Evolutionary conservation across 1,140 invertebrate genomes (phyloP), one percentile per base, ranked within the genome.

Genomic region (Drosophila suzukii): DNA sequence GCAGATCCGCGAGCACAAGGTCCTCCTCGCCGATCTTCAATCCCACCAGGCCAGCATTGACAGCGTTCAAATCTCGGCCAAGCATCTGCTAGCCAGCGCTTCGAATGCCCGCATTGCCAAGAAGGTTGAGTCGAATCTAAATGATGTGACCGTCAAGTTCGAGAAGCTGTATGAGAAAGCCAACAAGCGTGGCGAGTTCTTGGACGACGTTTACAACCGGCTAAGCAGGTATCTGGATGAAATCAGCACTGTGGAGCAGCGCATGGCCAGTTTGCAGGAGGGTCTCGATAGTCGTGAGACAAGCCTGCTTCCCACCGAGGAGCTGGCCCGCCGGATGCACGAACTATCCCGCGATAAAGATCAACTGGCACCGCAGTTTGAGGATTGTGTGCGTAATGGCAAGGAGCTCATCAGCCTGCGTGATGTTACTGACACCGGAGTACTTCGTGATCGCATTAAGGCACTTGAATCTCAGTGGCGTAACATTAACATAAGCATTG

Each of bases 391-490:
- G 24, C 93, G 94, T 6, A 95, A 95, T 60, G 98, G 97, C 30
- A 97, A 96, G 91, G 95, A 95, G 63, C 93, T 99, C 11, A 94
- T 98, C n/a, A 93, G 95, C 6, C 97, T 98, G 93, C 97, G 97
- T 62, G 97, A 98, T 91, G 96, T 98, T 3, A 98, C 97, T 0
- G 98, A 99, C 81, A 96, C 96, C 0, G 95, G 95, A 20, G 94
- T 94, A 4, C 94, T 98, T n/a, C 95, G 97, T 49, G 97, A 98
- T 88, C 95, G 96, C 70, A 95, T 98, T 77, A 98, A 97, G 93
- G 95, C 95, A 4, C 93, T 99, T 47, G 97, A 98, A 92, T 95
- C 95, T 44, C 96, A 96, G 84, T 98, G 97, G 97, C 95, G 96
- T 44, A 97, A 98, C 84, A 93, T 98, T 53, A 95, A 95, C 66